Percentiles rank a stretch among this genome's conserved stretches.
These are phyloP conservation scores for Aphis gossypii DNA, from an alignment of 1,140 invertebrate species.

Conservation along the genomic window DNA sequence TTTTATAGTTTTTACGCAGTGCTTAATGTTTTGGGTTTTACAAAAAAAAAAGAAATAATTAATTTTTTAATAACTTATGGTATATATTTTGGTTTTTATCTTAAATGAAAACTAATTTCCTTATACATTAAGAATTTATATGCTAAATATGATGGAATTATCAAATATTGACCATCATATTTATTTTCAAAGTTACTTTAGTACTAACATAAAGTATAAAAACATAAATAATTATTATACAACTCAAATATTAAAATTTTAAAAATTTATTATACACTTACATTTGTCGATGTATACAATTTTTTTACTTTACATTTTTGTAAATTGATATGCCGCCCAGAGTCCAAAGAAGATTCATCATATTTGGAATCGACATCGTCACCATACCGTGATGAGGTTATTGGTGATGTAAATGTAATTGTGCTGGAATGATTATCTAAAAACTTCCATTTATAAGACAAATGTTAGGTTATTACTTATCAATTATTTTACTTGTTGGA, in stretches of 20 bases:
- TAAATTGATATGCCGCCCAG: constrained; percentile 40
- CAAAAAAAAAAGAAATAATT: no score
- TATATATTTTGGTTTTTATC: background rate
- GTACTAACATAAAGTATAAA: background rate
- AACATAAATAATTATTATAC: background rate
- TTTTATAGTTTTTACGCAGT: no score
- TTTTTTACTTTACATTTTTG: constrained; percentile 42
- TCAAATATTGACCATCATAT: background rate
- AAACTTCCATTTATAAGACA: background rate
- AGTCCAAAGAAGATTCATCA: constrained; percentile 46
- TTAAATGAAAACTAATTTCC: background rate
- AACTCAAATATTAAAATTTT: background rate
- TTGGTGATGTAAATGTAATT: constrained; percentile 53
- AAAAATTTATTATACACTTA: background rate
- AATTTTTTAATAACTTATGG: background rate
- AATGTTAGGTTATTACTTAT: background rate
- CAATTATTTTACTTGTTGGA: constrained; percentile 24
- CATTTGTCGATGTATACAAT: background rate
- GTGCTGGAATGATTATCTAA: constrained; percentile 53
- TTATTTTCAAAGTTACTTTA: background rate
- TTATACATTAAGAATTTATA: background rate
- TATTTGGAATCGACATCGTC: constrained; percentile 46
- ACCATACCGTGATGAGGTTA: constrained; percentile 49
- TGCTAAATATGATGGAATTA: no score
- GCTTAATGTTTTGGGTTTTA: no score